Conservation (phyloP, 1,140 invertebrate genomes). For the Pseudachorutes palmiensis region DNA sequence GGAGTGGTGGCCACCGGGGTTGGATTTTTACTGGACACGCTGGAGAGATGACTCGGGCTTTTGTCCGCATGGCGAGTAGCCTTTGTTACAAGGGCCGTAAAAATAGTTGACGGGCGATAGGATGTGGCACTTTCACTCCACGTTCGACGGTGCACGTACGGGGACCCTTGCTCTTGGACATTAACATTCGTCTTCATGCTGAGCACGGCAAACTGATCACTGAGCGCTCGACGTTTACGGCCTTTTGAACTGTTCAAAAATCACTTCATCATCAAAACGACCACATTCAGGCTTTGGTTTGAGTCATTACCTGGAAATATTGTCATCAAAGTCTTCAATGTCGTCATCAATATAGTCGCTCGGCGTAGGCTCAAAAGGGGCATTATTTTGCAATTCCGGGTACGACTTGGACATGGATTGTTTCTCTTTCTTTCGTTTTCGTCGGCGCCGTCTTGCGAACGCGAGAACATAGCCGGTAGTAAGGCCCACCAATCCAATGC, state of each 20-base stretch:
- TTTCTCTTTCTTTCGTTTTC: conserved; percentile 13
- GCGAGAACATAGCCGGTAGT: conserved; percentile 40
- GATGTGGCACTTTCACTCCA: conserved; percentile 23
- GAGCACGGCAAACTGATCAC: conserved; percentile 18
- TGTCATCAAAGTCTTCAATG: conserved; percentile 14
- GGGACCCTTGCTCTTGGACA: not conserved
- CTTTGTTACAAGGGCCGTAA: conserved; percentile 17
- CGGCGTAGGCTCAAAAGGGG: conserved; percentile 25
- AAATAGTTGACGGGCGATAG: conserved; percentile 15
- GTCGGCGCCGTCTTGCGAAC: conserved; percentile 32
- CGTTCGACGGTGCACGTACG: conserved; percentile 1
- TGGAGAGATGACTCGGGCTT: not conserved
- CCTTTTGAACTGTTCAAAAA: conserved; percentile 14
- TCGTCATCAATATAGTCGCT: conserved; percentile 20
- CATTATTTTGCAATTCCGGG: conserved; percentile 19
- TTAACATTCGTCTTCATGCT: not conserved
- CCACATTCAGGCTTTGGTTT: too few relatives aligned
- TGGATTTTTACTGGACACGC: not conserved
- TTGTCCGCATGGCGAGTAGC: not conserved
- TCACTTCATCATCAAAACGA: too few relatives aligned
- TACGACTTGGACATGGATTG: not conserved
- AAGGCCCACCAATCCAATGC: conserved; percentile 39
- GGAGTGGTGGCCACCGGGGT: not conserved
- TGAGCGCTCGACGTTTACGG: conserved; percentile 16
- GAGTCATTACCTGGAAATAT: conserved; percentile 14